A percentile compares a stretch with the other conserved stretches of the same genome.
These are phyloP conservation scores for Apoda limacodes DNA, from an alignment of 2,888 invertebrate genomes.

Conservation along the genomic window DNA sequence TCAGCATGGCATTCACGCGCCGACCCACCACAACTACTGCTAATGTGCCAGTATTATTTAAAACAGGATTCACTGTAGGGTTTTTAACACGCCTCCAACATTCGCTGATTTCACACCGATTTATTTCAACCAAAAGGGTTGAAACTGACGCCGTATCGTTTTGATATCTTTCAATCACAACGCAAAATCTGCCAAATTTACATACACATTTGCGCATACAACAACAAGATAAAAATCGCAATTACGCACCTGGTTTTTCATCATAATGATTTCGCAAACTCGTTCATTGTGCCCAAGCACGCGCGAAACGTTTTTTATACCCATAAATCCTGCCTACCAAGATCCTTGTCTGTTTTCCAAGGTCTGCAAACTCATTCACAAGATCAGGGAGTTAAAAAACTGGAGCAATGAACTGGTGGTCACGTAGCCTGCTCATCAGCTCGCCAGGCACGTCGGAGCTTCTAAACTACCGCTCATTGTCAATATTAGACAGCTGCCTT, in stretches of 20 bases:
- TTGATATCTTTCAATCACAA: too few species aligned
- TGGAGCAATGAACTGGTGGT: constrained; percentile 64
- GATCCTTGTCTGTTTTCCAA: constrained; percentile 47
- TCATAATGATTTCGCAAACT: too few species aligned
- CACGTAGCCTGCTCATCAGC: constrained; percentile 59
- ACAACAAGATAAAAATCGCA: too few species aligned
- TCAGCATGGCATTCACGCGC: constrained; percentile 60
- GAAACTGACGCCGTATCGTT: too few species aligned
- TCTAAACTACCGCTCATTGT: constrained; percentile 68
- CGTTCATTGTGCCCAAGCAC: too few species aligned
- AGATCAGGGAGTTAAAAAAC: constrained; percentile 62
- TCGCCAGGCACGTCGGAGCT: constrained; percentile 55
- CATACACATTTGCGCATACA: too few species aligned
- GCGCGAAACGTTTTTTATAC: constrained; percentile 30
- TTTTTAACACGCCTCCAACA: constrained; percentile 37
- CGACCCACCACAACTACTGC: constrained; percentile 47
- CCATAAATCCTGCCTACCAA: constrained; percentile 41
- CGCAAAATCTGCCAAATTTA: too few species aligned
- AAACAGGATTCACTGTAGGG: constrained; percentile 57
- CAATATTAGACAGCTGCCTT: constrained; percentile 59
- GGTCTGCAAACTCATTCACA: constrained; percentile 59
- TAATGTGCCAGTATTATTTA: constrained; percentile 57
- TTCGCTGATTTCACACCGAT: constrained; percentile 37
- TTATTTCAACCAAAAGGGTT: constrained; percentile 19
- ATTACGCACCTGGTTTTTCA: too few species aligned